A percentile compares a stretch with the other conserved stretches of the same genome.
phyloP scores from a whole-genome alignment of 2,888 invertebrate genomes.

The Minunthozetes semirufus region DNA sequence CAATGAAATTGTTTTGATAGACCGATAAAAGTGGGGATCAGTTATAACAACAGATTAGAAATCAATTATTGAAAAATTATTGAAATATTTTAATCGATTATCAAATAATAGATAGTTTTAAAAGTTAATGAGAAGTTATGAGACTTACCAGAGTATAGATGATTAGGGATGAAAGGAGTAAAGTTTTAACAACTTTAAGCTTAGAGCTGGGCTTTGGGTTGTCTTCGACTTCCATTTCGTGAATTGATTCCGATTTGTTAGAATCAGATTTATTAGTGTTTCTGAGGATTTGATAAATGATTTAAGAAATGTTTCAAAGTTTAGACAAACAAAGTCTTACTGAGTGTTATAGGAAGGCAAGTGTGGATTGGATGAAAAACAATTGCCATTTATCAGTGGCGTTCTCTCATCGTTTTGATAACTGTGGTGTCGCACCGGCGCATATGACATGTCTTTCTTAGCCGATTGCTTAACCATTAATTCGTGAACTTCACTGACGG shows the following conservation, averaged over 20 bases:
- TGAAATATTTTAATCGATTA: too few species aligned
- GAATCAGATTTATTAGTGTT: not conserved
- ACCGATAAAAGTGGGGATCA: too few species aligned
- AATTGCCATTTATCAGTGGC: conserved; percentile 27
- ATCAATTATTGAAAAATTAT: too few species aligned
- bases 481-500: not conserved
- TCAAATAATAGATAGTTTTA: too few species aligned
- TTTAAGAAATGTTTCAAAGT: conserved; percentile 18
- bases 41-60: too few species aligned
- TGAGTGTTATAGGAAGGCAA: conserved; percentile 20
- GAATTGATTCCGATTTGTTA: not conserved
- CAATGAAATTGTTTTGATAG: too few species aligned
- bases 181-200: conserved; percentile 21
- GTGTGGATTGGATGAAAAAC: conserved; percentile 20
- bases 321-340: conserved; percentile 18
- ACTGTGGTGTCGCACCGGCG: conserved; percentile 18
- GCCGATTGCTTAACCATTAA: conserved; percentile 22
- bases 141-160: conserved; percentile 34
- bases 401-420: conserved; percentile 4
- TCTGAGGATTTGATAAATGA: not conserved
- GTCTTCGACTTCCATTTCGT: conserved; percentile 14
- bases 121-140: not conserved
- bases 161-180: conserved; percentile 9
- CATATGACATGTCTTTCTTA: not conserved
- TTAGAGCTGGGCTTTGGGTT: conserved; percentile 21